Conservation (phyloP, 1,140 invertebrate genomes). For the Heliothis virescens region DNA sequence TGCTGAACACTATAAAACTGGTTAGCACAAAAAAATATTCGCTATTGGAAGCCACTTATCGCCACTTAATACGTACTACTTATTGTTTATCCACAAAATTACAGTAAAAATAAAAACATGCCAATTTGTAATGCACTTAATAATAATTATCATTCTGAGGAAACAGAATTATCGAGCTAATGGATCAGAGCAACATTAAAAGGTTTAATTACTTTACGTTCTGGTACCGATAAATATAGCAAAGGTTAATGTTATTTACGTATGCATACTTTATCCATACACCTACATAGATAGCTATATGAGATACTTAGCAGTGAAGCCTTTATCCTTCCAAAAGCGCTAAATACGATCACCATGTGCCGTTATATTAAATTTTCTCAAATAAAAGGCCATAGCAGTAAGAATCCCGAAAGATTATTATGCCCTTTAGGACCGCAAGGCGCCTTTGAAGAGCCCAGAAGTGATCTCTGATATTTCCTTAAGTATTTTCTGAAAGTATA, state of each 20-base stretch:
- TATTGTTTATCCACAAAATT: no score
- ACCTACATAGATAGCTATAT: neutral
- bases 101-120: no score
- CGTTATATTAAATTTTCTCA: slow-evolving; percentile 50
- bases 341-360: slow-evolving; percentile 41
- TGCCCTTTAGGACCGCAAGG: slow-evolving; percentile 42
- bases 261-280: neutral
- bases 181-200: no score
- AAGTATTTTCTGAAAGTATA: slow-evolving; percentile 39
- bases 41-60: no score
- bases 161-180: no score
- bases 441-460: slow-evolving; percentile 43
- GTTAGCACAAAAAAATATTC: no score
- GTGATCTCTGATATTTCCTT: slow-evolving; percentile 49
- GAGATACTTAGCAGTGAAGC: neutral
- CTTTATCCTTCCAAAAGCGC: slow-evolving; percentile 35
- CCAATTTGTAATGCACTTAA: no score
- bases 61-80: no score
- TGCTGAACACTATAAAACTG: no score
- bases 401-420: slow-evolving; percentile 41
- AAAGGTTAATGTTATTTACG: slow-evolving; percentile 1
- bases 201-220: no score
- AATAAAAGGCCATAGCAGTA: slow-evolving; percentile 46
- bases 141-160: no score
- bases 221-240: neutral